Evolutionary conservation across 1,140 invertebrate genomes (phyloP), one percentile per base, ranked within the genome.

Genomic region (Procambarus clarkii): DNA sequence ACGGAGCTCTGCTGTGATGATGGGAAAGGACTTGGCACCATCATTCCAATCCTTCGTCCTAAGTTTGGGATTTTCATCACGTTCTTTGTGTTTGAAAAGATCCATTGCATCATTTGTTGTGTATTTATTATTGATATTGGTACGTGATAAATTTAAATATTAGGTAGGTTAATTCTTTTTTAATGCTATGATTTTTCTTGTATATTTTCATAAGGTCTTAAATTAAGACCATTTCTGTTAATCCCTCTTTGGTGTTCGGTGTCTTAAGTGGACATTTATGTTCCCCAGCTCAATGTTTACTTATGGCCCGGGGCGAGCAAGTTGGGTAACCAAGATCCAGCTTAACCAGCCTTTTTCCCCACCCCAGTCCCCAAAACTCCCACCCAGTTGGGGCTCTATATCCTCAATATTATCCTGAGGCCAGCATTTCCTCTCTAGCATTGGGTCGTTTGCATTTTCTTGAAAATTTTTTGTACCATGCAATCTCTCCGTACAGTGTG

Each of bases 51-150:
- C 74, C 86, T 88, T 79, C 50, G 58, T 48, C 77, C 60, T 88
- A 60, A 60, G 60, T 71, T 71, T 58, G 24, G 46, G 34, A 71
- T 85, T 85, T 85, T 85, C 82, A 85, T 85, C 76, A 79, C 76
- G 64, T 76, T 46, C 60, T 64, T 88, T 77, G 74, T 88, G 74
- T 88, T 86, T 48, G 76, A 88, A 88, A 88, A 78, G 76, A 58
- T 78, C 58, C 86, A 88, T 88, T 88, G 77, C 86, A 88, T 88
- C 85, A 88, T 88, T 88, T 88, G 86, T 88, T 88, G 77, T 88
- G 86, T 88, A 88, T 88, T 88, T 88, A 88, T 87, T 87, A 87
- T 78, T 88, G 86, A 88, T 88, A 88, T 88, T 88, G 86, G 86
- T 88, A 88, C 54, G 48, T 88, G 77, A 88, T 88, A 88, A 88